Conservation (phyloP, 2,888 invertebrate species). For the Dascillus cervinus region DNA sequence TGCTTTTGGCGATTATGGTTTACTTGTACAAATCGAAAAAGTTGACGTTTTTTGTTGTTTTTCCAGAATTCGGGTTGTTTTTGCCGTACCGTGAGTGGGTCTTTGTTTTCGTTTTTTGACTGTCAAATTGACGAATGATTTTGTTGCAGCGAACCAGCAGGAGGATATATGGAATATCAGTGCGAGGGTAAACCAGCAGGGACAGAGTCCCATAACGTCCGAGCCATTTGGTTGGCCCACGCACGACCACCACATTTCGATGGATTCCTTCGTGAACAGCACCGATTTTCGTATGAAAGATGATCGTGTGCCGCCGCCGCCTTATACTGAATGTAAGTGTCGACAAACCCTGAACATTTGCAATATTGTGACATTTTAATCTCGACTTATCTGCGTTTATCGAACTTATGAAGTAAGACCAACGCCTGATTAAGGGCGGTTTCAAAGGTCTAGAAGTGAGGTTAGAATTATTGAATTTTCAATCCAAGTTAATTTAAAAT, state of each 20-base stretch:
- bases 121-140: neutral
- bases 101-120: conserved; percentile 1
- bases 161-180: conserved; percentile 18
- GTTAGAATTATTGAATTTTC: no score
- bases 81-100: no score
- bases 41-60: no score
- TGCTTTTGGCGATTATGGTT: conserved; percentile 7
- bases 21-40: conserved; percentile 5
- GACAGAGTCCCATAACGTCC: conserved; percentile 5
- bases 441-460: no score
- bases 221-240: conserved; percentile 16
- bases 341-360: no score
- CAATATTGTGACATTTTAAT: no score
- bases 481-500: no score
- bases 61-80: no score
- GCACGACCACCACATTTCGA: conserved; percentile 15
- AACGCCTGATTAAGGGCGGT: no score
- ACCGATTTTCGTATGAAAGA: conserved; percentile 10
- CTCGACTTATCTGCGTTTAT: no score
- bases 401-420: no score
- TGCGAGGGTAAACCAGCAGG: conserved; percentile 12
- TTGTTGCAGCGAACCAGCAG: conserved; percentile 14
- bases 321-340: conserved; percentile 17
- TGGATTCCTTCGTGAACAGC: conserved; percentile 16
- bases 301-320: conserved; percentile 14